Evolutionary conservation across 2,888 invertebrate species (phyloP).

Genomic region (Drosophila merina): DNA sequence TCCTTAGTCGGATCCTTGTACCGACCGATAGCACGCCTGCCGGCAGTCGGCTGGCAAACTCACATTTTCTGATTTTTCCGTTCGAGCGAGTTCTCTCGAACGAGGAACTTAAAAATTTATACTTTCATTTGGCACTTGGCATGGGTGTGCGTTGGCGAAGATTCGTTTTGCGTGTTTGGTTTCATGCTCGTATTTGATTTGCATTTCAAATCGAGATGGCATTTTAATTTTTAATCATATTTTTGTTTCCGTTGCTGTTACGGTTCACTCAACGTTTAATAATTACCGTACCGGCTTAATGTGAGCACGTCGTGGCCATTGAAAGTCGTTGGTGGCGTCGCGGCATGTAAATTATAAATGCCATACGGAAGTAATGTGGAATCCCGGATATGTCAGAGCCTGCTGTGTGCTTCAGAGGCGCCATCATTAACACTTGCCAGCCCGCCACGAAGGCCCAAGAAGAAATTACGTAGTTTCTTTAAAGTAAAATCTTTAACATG

Average conservation of each 20-base stretch:
- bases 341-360: slow-evolving; percentile 54
- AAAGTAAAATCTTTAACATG: not conserved
- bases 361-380: slow-evolving; percentile 31
- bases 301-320: slow-evolving; percentile 44
- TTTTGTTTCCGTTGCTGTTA: slow-evolving; percentile 20
- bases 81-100: slow-evolving; percentile 6
- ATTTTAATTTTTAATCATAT: slow-evolving; percentile 51
- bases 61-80: slow-evolving; percentile 20
- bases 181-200: slow-evolving; percentile 40
- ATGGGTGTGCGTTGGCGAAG: not conserved
- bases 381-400: slow-evolving; percentile 6
- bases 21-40: slow-evolving; percentile 10
- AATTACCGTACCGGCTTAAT: slow-evolving; percentile 46
- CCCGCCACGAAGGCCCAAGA: slow-evolving; percentile 2
- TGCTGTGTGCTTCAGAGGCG: slow-evolving; percentile 22
- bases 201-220: slow-evolving; percentile 48
- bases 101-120: slow-evolving; percentile 43
- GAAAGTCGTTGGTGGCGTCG: slow-evolving; percentile 32
- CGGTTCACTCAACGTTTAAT: slow-evolving; percentile 44
- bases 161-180: slow-evolving; percentile 24
- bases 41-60: slow-evolving; percentile 25
- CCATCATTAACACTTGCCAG: slow-evolving; percentile 61
- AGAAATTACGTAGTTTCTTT: not conserved
- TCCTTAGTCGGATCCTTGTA: slow-evolving; percentile 11
- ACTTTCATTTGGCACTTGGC: slow-evolving; percentile 26